Evolutionary conservation across 2,888 invertebrate species (phyloP).

Genomic region (Ganaspis brasiliensis): DNA sequence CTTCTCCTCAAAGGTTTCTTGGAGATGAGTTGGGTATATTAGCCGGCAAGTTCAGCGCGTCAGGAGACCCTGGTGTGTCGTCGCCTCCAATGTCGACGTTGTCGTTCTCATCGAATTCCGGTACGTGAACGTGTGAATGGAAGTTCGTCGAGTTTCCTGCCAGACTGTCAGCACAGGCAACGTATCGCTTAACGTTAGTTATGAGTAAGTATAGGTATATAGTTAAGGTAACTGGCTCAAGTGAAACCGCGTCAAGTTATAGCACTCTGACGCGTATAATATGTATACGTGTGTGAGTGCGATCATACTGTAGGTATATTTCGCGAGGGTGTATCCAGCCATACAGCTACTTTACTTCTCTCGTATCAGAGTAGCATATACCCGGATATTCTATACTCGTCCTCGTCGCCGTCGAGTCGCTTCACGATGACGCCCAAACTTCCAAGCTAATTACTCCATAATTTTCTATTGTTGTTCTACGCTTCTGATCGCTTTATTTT

Average conservation of each 20-base stretch:
- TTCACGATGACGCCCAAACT: constrained; percentile 30
- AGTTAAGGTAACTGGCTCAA: constrained; percentile 55
- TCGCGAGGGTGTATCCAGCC: constrained; percentile 22
- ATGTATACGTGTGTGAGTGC: neutral
- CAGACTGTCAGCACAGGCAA: constrained; percentile 27
- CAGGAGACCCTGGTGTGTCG: constrained; percentile 40
- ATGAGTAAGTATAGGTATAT: constrained; percentile 45
- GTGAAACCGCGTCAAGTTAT: constrained; percentile 58
- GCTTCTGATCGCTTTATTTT: constrained; percentile 29
- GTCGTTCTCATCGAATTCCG: constrained; percentile 42
- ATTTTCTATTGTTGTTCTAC: constrained; percentile 36
- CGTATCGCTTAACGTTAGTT: constrained; percentile 38
- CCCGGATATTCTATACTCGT: constrained; percentile 33
- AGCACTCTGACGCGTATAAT: neutral
- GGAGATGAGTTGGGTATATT: constrained; percentile 40
- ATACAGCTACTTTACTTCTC: constrained; percentile 36
- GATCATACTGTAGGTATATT: neutral
- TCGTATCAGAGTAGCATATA: neutral
- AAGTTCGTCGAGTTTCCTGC: constrained; percentile 42
- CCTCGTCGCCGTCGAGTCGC: constrained; percentile 27
- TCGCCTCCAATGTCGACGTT: constrained; percentile 26
- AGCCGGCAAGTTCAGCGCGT: constrained; percentile 31
- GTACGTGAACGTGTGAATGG: constrained; percentile 38
- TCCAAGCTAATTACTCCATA: constrained; percentile 38
- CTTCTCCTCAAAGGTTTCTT: constrained; percentile 43